Evolutionary conservation across 2,797 vertebrate species (phyloP), one percentile per base, ranked within the genome.

Genomic region (Onychomys torridus): DNA sequence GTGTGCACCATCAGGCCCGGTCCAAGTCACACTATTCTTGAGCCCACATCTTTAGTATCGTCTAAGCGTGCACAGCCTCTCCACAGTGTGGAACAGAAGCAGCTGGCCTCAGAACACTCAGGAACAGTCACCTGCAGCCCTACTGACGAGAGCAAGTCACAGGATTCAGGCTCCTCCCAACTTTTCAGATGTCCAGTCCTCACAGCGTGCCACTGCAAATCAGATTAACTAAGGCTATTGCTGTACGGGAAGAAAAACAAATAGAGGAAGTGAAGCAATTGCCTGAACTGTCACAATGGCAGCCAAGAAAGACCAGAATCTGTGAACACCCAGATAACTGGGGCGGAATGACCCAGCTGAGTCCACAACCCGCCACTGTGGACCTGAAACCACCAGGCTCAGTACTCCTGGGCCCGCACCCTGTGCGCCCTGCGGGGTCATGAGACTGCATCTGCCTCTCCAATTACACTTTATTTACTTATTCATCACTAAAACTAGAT

Each of bases 181-280:
- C 14, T 25, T 10, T 37, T n/a, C 73, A 46, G 65, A 55, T 16
- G 5, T 43, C 46, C 10, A 29, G 11, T 75, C 14, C 49, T 59
- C 57, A 49, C 13, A 71, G 4, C n/a, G n/a, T n/a, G 37, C 16
- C 12, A 81, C 91, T 92, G 86, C 43, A 55, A 79, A 89, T 52
- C 82, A 91, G 57, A 95, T 63, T 59, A 83, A 57, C 49, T 23
- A 76, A 65, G 59, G 76, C 34, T 63, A 78, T n/a, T 92, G 93
- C 79, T 89, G n/a, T 61, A 82, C 77, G 34, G 78, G 85, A 85
- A 93, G 81, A 81, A 94, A 96, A 93, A 52, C 79, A 90, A 94
- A 71, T 55, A 96, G 63, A 10, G 69, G 29, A 59, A 85, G 27
- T 93, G 96, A 97, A 94, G 96, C 95, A 95, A 94, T 93, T 29